Evolutionary conservation across 2,888 invertebrate genomes (phyloP), one percentile per base, ranked within the genome.

Genomic region (Orchesella flavescens): DNA sequence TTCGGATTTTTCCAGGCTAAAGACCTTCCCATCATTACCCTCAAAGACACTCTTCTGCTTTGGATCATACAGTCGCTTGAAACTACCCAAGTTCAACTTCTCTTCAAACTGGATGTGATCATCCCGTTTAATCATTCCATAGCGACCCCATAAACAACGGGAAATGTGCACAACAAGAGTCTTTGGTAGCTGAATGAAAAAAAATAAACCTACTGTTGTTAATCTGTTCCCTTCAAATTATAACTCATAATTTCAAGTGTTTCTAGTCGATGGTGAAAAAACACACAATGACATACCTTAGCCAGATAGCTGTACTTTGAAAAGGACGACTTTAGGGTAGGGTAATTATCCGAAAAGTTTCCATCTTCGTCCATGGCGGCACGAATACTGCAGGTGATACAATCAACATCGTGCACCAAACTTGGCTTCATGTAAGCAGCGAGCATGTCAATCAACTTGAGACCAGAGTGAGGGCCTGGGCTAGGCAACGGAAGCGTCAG

Each of bases 31-130:
- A 24, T 79, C n/a, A 43, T 34, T 46, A 23, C 19, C 49, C 17
- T 66, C 34, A 85, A 23, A 44, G n/a, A n/a, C n/a, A 3, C 46
- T 24, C 19, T 13, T 57, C 9, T 44, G 53, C 44, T 69, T 44
- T 17, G n/a, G 15, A 23, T 76, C 75, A n/a, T 75, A 71, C 1
- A 71, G 53, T 24, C 83, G 24, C 19, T 63, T 76, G 34, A 83
- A 21, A 10, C 53, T 7, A 1, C 76, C 72, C 12, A 76, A 21
- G 44, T 94, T 93, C 44, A 98, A 92, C 85, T 94, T 92, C 91
- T 97, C 96, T 1, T 97, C 95, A 91, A 97, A 97, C 90, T 94
- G 93, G 0, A 98, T 95, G 90, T 94, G 94, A 91, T 97, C 97
- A 88, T 93, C 93, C 76, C 97, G 93, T 91, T 98, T 98, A 82